These are phyloP conservation scores for Macaria liturata DNA, from an alignment of 2,888 invertebrate genomes.

Conservation along the genomic window DNA sequence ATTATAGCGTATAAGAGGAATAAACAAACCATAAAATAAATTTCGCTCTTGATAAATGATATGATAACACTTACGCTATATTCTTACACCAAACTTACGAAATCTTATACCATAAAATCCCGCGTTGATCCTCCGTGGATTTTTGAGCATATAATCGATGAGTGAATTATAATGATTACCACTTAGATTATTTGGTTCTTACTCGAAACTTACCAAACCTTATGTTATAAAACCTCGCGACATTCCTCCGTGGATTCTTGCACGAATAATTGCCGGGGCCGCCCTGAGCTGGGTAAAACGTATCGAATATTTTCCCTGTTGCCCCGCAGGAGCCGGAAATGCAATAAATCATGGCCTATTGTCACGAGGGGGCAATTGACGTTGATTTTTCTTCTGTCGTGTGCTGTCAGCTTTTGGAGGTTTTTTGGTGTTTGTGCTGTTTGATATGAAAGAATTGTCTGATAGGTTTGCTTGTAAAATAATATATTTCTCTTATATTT, in stretches of 20 bases:
- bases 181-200: too few species aligned
- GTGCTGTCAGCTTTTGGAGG: slow-evolving; percentile 34
- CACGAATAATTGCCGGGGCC: slow-evolving; percentile 45
- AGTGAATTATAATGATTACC: too few species aligned
- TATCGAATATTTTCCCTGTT: slow-evolving; percentile 41
- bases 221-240: slow-evolving; percentile 24
- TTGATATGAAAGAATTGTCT: slow-evolving; percentile 21
- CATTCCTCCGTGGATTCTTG: slow-evolving; percentile 37
- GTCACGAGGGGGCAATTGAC: slow-evolving; percentile 66
- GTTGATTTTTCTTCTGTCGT: slow-evolving; percentile 61
- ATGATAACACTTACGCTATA: too few species aligned
- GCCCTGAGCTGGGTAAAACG: slow-evolving; percentile 49
- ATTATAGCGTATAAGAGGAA: too few species aligned
- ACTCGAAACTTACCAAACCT: not conserved
- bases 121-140: too few species aligned
- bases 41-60: too few species aligned
- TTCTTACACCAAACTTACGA: too few species aligned
- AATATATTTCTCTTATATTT: too few species aligned
- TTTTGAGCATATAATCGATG: too few species aligned
- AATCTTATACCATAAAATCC: too few species aligned
- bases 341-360: slow-evolving; percentile 73
- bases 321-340: slow-evolving; percentile 54
- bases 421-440: slow-evolving; percentile 37
- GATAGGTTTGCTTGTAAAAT: not conserved
- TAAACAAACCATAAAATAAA: too few species aligned